These are phyloP conservation scores for Parnassius apollo DNA, from an alignment of 2,888 invertebrate genomes.

Conservation along the genomic window DNA sequence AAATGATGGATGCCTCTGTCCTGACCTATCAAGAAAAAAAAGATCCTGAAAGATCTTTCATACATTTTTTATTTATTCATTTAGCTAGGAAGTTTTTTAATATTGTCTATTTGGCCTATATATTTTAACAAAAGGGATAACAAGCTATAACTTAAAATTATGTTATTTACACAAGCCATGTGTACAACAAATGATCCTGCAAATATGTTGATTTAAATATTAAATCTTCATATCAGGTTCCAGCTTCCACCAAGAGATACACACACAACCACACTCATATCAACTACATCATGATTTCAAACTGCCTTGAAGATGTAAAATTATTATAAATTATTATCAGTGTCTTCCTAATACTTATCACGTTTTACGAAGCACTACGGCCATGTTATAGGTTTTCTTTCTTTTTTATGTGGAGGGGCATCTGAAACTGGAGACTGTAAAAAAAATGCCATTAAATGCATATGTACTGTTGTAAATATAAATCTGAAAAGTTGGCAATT, in stretches of 20 bases:
- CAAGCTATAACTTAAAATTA: too few relatives aligned
- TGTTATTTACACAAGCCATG: too few relatives aligned
- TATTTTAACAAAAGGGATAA: too few relatives aligned
- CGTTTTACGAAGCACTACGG: slow-evolving; percentile 42
- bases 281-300: background rate
- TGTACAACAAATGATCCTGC: too few relatives aligned
- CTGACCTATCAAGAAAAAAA: too few relatives aligned
- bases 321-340: background rate
- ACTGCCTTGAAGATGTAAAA: background rate
- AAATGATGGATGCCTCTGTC: too few relatives aligned
- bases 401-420: slow-evolving; percentile 58
- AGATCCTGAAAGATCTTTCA: too few relatives aligned
- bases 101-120: too few relatives aligned
- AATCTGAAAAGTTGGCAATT: too few relatives aligned
- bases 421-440: slow-evolving; percentile 45
- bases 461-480: too few relatives aligned
- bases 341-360: background rate
- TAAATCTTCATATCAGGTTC: background rate
- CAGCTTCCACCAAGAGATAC: background rate
- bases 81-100: too few relatives aligned
- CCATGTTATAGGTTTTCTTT: slow-evolving; percentile 64
- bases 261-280: background rate
- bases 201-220: background rate
- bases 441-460: slow-evolving; percentile 33
- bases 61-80: too few relatives aligned